Base-by-base conservation (phyloP, 1,140 invertebrate species). In the Cylas formicarius region DNA sequence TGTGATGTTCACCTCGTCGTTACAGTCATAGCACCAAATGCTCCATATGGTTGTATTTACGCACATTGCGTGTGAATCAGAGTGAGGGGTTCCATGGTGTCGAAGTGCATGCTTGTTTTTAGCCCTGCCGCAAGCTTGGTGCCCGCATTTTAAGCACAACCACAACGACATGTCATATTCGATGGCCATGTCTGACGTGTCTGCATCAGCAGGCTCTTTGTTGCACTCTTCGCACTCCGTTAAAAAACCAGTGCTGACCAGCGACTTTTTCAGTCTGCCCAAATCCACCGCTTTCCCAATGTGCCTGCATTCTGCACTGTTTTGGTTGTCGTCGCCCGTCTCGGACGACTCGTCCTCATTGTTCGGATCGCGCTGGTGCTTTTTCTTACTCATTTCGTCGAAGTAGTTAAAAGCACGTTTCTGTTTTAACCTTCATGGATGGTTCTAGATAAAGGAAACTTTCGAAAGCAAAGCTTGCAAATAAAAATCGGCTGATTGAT, bases 21-120 rank as follows among this genome's bases (percentile, higher is more conserved):
- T 73, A 65, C 82, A 84, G 41, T 69, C 70, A 57, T 82, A 84
- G 63, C 81, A 91, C 78, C 83, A 89, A 11, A 86, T 71, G 31
- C 69, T 75, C 76, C 83, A 88, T 2, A 72, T 67, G 10, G 76
- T 72, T 3, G 81, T 82, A 55, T 90, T 82, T 21, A 85, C 69
- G 11, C 78, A 80, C 28, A 92, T 56, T 5, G 76, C 72, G 68
- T 94, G 90, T 10, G 66, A 72, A 56, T 85, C 83, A 6, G 83
- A 89, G 50, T 76, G 78, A 2, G 84, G 80, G 1, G 74, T 85
- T 53, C 81, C 69, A 60, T 75, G 84, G 67, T 94, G 90, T 32
- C 79, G 70, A 8, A 86, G 54, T 1, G 86, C 84, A 68, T 94
- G 89, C 49, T 78, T 70, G 56, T 77, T 75, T 7, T 77, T 70